Conservation (phyloP, 2,113 vertebrate species). For the Chroicocephalus ridibundus region DNA sequence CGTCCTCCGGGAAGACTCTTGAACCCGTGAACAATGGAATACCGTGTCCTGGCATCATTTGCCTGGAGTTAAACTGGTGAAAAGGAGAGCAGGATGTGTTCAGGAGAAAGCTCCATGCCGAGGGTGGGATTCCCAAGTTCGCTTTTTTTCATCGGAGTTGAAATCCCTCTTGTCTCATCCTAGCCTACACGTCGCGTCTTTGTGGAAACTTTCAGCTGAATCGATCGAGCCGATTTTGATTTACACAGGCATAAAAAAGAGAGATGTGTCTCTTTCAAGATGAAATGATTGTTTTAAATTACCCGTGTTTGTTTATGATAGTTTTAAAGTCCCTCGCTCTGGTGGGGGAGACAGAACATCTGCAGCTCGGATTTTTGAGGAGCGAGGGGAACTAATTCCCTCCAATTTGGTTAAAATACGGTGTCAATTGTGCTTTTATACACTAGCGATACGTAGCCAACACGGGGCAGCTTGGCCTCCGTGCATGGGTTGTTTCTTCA, state of each 20-base stretch:
- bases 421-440: not conserved
- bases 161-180: not conserved
- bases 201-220: not conserved
- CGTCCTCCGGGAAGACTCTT: not conserved
- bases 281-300: conserved; percentile 36
- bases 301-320: conserved; percentile 20
- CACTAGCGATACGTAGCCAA: not conserved
- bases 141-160: not conserved
- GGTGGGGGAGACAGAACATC: conserved; percentile 21
- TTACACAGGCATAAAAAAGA: conserved; percentile 13
- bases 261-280: not conserved
- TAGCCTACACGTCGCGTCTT: rapidly evolving
- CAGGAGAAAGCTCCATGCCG: not conserved
- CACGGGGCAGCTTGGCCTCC: not conserved
- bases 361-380: conserved; percentile 18
- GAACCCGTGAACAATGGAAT: not conserved
- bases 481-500: not conserved
- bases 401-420: conserved; percentile 16
- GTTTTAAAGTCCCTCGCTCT: not conserved
- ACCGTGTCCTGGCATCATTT: not conserved
- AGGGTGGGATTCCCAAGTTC: not conserved
- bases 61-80: not conserved
- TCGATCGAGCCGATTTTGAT: not conserved
- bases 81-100: not conserved
- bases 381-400: not conserved